Evolutionary conservation across 2,797 vertebrate species (phyloP).

Genomic region (Xiphorhynchus erythropygius): DNA sequence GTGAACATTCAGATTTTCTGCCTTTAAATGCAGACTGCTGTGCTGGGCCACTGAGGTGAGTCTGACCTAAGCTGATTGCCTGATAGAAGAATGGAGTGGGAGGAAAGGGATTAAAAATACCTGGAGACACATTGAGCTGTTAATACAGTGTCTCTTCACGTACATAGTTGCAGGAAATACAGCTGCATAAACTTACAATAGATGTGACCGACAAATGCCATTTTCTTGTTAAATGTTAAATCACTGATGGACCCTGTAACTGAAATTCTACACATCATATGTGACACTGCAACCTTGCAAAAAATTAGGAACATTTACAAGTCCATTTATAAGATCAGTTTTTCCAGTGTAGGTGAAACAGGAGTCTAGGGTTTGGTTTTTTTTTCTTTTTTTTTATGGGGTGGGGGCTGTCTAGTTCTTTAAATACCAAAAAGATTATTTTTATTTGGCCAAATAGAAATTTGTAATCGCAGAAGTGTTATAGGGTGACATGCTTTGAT

Average conservation of each 20-base stretch:
- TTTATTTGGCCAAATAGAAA: background rate
- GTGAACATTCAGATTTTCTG: slow-evolving; percentile 62
- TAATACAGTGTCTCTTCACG: background rate
- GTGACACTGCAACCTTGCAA: background rate
- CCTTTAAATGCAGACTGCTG: slow-evolving; percentile 18
- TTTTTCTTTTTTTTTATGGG: background rate
- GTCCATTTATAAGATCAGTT: background rate
- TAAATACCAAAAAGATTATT: background rate
- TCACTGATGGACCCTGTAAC: background rate
- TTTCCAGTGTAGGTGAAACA: background rate
- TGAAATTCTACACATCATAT: background rate
- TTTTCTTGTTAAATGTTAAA: background rate
- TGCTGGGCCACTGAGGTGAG: slow-evolving; percentile 63
- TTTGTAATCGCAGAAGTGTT: background rate
- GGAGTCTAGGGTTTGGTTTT: background rate
- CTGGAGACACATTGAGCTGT: background rate
- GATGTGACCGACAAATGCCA: background rate
- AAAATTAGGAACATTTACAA: background rate
- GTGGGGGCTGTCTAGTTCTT: background rate
- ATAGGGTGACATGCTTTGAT: background rate
- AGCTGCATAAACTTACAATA: background rate
- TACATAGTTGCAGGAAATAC: background rate
- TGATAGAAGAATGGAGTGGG: slow-evolving; percentile 8
- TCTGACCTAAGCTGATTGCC: slow-evolving; percentile 54
- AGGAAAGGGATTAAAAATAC: slow-evolving; percentile 11